Evolutionary conservation across 2,797 vertebrate species (phyloP).

Genomic region (Hirundo rustica): DNA sequence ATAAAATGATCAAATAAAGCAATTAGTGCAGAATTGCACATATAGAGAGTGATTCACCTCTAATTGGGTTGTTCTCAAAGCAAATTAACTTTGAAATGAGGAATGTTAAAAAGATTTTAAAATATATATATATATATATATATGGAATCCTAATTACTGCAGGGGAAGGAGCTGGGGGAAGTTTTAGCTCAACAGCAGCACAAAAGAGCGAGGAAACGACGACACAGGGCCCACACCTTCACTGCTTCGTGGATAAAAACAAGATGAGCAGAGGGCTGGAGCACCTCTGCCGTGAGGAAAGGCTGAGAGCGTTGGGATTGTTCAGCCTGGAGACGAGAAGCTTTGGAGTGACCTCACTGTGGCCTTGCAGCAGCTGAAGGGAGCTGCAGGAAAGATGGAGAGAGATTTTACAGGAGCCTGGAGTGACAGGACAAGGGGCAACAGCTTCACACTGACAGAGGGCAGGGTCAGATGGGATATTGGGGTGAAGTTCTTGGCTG

Average conservation of each 20-base stretch:
- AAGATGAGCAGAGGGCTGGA: not conserved
- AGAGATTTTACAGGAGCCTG: not conserved
- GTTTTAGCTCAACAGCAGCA: not conserved
- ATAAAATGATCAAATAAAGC: constrained; percentile 45
- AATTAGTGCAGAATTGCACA: constrained; percentile 31
- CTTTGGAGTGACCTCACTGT: rapidly evolving
- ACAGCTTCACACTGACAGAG: not conserved
- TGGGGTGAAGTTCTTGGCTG: not conserved
- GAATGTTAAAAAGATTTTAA: constrained; percentile 3
- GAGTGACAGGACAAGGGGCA: not conserved
- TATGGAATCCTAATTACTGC: not conserved
- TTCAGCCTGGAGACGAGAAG: not conserved
- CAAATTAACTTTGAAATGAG: constrained; percentile 48
- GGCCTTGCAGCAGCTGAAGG: not conserved
- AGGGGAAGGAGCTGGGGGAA: not conserved
- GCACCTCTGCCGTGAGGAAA: not conserved
- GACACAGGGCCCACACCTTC: not conserved
- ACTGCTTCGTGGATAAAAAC: not conserved
- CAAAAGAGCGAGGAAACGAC: rapidly evolving
- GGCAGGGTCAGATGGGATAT: rapidly evolving
- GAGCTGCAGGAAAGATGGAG: not conserved
- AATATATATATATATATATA: not conserved
- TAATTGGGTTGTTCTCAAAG: constrained; percentile 48
- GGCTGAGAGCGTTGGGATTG: not conserved
- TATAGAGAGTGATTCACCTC: constrained; percentile 32